Percentiles rank a stretch among this genome's conserved stretches.
These are phyloP conservation scores for Euplexia lucipara DNA, from an alignment of 2,888 invertebrate species.

Conservation along the genomic window DNA sequence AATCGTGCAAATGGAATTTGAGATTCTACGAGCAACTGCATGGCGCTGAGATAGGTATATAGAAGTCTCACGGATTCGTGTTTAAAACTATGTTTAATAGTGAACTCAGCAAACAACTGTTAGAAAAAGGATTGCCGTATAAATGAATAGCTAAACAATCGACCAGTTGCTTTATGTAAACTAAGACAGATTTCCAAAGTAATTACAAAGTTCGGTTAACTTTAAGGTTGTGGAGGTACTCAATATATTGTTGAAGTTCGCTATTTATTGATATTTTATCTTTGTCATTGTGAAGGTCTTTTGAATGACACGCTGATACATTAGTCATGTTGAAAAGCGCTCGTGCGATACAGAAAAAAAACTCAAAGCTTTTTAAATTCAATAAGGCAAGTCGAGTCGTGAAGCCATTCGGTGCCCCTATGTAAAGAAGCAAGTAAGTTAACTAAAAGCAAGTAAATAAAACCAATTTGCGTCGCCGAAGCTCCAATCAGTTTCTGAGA, in stretches of 20 bases:
- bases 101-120: constrained; percentile 2
- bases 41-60: constrained; percentile 12
- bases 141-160: constrained; percentile 42
- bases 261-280: constrained; percentile 39
- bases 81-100: constrained; percentile 11
- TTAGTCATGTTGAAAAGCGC: constrained; percentile 30
- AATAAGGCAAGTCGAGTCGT: constrained; percentile 49
- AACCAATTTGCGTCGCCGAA: constrained; percentile 66
- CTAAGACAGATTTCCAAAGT: constrained; percentile 44
- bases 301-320: constrained; percentile 31
- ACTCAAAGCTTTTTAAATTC: constrained; percentile 48
- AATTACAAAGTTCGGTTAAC: constrained; percentile 45
- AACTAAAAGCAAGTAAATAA: constrained; percentile 64
- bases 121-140: constrained; percentile 29
- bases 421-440: constrained; percentile 61
- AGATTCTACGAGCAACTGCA: constrained; percentile 31
- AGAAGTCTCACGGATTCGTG: constrained; percentile 30
- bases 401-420: constrained; percentile 56
- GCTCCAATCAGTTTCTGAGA: constrained; percentile 60
- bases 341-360: constrained; percentile 23
- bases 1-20: constrained; percentile 47
- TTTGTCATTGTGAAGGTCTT: constrained; percentile 19
- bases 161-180: constrained; percentile 36
- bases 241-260: constrained; percentile 46
- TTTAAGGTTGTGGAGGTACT: constrained; percentile 26